Percentiles rank a stretch among this genome's conserved stretches.
Evolutionary conservation across 2,797 vertebrate species (phyloP).

Genomic region (Prunella strophiata): DNA sequence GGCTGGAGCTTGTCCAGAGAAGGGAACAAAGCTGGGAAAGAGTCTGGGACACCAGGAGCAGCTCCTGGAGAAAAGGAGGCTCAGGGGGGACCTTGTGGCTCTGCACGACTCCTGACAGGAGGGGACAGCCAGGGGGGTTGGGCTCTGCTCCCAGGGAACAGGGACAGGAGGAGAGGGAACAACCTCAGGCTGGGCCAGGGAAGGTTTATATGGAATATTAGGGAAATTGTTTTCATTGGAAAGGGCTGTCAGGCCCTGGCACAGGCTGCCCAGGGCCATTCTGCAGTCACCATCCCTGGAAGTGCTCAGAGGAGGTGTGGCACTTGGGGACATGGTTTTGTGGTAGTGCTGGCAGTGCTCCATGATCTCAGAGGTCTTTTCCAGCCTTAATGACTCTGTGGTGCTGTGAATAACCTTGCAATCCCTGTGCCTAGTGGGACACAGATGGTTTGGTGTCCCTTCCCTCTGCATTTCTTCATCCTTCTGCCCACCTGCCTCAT

Average conservation of each 20-base stretch:
- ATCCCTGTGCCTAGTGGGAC: neutral
- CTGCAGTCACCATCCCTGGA: neutral
- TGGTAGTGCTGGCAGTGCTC: neutral
- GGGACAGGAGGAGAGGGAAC: rapidly evolving
- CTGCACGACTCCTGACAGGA: neutral
- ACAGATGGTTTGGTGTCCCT: neutral
- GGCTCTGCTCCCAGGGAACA: neutral
- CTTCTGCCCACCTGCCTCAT: neutral
- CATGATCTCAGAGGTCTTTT: neutral
- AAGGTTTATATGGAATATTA: rapidly evolving
- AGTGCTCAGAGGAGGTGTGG: neutral
- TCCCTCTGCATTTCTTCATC: neutral
- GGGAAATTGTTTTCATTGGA: neutral
- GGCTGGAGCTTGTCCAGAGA: rapidly evolving
- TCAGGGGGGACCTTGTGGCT: neutral
- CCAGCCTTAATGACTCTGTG: neutral
- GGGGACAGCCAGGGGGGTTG: rapidly evolving
- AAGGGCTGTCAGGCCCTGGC: neutral
- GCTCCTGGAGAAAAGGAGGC: neutral
- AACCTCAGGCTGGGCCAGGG: rapidly evolving
- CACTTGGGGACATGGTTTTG: neutral
- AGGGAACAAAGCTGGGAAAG: neutral
- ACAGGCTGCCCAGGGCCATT: neutral
- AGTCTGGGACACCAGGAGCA: neutral
- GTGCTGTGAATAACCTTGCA: neutral